phyloP scores from a whole-genome alignment of 2,888 invertebrate species.

The Caprella mutica region DNA sequence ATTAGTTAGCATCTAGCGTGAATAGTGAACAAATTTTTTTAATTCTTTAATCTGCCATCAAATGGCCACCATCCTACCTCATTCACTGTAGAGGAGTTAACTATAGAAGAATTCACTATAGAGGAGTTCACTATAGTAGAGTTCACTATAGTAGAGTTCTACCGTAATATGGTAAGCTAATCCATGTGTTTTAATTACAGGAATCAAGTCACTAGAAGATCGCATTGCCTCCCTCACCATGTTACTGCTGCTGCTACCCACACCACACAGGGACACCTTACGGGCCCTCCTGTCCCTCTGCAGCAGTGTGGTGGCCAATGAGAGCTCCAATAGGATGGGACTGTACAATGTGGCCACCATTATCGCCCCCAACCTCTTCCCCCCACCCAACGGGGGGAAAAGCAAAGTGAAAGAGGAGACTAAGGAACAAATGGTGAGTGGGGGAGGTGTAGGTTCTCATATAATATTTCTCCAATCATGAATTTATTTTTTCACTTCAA shows the following conservation, averaged over 20 bases:
- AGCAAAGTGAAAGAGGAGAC: constrained; percentile 28
- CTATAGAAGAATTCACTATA: too few species aligned
- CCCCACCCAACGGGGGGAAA: too few species aligned
- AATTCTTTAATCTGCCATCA: too few species aligned
- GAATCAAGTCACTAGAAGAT: constrained; percentile 19
- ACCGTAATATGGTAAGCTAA: background rate
- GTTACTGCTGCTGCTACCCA: constrained; percentile 25
- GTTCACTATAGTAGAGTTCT: too few species aligned
- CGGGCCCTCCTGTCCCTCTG: constrained; percentile 68
- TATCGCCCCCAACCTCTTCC: constrained; percentile 74
- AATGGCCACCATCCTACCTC: too few species aligned
- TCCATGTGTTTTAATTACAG: constrained; percentile 10
- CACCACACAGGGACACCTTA: constrained; percentile 27
- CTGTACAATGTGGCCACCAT: constrained; percentile 87
- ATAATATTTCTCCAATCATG: too few species aligned
- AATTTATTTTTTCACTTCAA: background rate
- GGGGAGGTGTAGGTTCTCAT: too few species aligned
- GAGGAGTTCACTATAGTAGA: too few species aligned
- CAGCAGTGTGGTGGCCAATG: constrained; percentile 55
- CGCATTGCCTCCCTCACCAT: constrained; percentile 21
- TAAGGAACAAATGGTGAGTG: constrained; percentile 29
- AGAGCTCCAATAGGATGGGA: constrained; percentile 70
- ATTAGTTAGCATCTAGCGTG: too few species aligned
- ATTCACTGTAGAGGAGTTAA: too few species aligned
- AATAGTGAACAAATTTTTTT: too few species aligned